phyloP scores from a whole-genome alignment of 2,797 vertebrate species.

The Nothura maculosa region DNA sequence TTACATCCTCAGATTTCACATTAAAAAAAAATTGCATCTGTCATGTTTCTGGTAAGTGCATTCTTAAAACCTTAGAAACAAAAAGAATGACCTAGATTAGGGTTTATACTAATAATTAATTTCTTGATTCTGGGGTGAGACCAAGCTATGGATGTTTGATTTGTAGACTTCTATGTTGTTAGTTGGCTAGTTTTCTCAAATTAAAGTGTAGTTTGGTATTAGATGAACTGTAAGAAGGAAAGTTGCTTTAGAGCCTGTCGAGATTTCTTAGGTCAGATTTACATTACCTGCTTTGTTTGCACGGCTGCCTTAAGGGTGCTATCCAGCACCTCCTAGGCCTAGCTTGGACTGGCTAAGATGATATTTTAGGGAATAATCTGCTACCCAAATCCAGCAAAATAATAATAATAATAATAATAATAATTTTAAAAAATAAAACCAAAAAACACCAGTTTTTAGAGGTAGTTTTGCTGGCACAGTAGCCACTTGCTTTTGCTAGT shows the following conservation, averaged over 20 bases:
- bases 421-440: too few relatives aligned
- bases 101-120: not conserved
- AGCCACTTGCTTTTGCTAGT: not conserved
- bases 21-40: constrained; percentile 39
- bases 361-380: not conserved
- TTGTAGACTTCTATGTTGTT: not conserved
- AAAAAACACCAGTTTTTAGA: not conserved
- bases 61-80: constrained; percentile 29
- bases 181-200: not conserved
- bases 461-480: not conserved
- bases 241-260: not conserved
- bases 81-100: constrained; percentile 19
- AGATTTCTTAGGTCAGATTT: not conserved
- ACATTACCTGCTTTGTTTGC: not conserved
- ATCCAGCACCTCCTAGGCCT: not conserved
- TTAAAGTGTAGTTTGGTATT: not conserved
- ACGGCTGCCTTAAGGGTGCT: not conserved
- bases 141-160: not conserved
- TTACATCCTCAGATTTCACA: constrained; percentile 43
- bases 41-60: constrained; percentile 28
- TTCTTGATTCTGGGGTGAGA: not conserved
- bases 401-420: not conserved
- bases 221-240: not conserved
- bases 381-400: not conserved
- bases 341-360: not conserved